Evolutionary conservation across 2,888 invertebrate genomes (phyloP).

Genomic region (Pammene aurita): DNA sequence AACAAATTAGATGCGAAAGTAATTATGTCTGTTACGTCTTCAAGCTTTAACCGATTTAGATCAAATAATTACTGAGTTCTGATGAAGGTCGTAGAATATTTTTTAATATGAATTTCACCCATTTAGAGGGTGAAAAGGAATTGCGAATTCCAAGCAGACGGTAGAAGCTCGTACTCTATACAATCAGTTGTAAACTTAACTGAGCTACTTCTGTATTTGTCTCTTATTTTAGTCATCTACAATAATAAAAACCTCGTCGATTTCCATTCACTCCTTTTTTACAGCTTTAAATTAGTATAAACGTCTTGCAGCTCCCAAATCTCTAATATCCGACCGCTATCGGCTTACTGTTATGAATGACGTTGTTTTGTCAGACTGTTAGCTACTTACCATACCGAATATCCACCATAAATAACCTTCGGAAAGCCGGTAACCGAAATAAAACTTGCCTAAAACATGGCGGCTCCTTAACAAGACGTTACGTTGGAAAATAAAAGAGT

Average conservation of each 20-base stretch:
- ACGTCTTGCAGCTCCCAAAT: slow-evolving; percentile 11
- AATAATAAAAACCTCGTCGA: slow-evolving; percentile 1
- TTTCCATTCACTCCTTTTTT: neutral
- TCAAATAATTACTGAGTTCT: too few relatives aligned
- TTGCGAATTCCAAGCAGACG: too few relatives aligned
- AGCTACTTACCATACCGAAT: slow-evolving; percentile 41
- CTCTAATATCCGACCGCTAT: slow-evolving; percentile 23
- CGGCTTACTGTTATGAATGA: slow-evolving; percentile 26
- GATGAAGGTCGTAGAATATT: too few relatives aligned
- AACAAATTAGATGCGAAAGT: too few relatives aligned
- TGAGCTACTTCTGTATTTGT: too few relatives aligned
- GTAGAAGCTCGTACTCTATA: too few relatives aligned
- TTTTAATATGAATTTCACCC: too few relatives aligned
- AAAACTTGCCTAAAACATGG: slow-evolving; percentile 40
- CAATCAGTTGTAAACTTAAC: too few relatives aligned
- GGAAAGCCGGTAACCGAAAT: slow-evolving; percentile 38
- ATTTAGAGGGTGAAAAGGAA: too few relatives aligned
- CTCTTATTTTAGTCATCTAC: neutral
- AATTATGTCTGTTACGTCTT: too few relatives aligned
- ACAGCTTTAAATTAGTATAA: slow-evolving; percentile 11
- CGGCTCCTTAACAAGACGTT: slow-evolving; percentile 43
- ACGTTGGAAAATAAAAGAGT: slow-evolving; percentile 48
- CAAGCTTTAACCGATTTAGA: too few relatives aligned
- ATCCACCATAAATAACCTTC: slow-evolving; percentile 36
- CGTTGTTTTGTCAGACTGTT: slow-evolving; percentile 40